These are phyloP conservation scores for Diglossa brunneiventris DNA, from an alignment of 2,113 vertebrate species.

Conservation along the genomic window DNA sequence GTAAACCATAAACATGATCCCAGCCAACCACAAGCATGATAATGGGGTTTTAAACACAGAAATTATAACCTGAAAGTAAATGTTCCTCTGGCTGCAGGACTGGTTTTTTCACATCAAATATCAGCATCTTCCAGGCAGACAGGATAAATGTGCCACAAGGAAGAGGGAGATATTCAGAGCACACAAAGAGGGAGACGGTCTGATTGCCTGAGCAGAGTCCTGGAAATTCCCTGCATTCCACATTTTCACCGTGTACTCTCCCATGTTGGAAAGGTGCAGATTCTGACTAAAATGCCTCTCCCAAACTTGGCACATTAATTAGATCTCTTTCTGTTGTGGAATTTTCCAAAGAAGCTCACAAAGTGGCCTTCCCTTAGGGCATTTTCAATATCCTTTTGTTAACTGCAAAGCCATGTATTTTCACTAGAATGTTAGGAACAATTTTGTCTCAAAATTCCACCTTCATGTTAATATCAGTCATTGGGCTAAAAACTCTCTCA, in stretches of 20 bases:
- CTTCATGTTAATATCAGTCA: neutral
- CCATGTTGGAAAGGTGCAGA: neutral
- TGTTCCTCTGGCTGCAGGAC: neutral
- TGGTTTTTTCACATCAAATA: neutral
- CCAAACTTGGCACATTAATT: neutral
- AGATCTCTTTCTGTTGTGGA: neutral
- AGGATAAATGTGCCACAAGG: neutral
- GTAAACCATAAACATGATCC: slow-evolving; percentile 5
- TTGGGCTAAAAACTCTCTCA: neutral
- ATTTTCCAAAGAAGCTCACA: neutral
- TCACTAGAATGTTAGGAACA: neutral
- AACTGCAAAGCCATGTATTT: neutral
- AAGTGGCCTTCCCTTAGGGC: neutral
- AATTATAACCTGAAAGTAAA: neutral
- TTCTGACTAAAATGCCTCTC: neutral
- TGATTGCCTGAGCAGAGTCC: neutral
- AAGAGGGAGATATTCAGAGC: neutral
- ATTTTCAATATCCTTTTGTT: neutral
- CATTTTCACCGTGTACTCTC: neutral
- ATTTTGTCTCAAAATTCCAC: neutral
- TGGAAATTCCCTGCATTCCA: neutral
- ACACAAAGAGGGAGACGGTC: neutral
- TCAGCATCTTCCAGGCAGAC: neutral
- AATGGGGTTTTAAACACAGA: slow-evolving; percentile 14
- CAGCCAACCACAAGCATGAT: neutral